Evolutionary conservation across 2,888 invertebrate genomes (phyloP).

Genomic region (Clitarchus hookeri): DNA sequence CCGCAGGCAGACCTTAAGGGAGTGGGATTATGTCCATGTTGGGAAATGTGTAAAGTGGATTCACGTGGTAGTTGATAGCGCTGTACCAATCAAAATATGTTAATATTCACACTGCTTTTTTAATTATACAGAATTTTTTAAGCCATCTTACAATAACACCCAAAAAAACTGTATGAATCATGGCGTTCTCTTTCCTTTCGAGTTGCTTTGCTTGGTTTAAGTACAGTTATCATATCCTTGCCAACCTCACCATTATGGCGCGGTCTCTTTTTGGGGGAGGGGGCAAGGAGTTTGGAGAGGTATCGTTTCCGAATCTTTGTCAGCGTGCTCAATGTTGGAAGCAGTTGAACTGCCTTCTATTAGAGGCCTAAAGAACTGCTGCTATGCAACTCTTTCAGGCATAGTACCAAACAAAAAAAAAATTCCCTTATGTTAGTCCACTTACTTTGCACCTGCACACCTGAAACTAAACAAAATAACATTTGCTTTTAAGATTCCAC

Average conservation of each 20-base stretch:
- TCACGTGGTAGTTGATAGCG: neutral
- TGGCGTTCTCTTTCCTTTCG: neutral
- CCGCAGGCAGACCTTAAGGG: too few species aligned
- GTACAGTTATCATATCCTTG: neutral
- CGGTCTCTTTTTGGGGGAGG: neutral
- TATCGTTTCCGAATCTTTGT: neutral
- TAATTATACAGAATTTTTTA: neutral
- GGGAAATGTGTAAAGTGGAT: neutral
- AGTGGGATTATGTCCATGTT: neutral
- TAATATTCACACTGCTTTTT: conserved; percentile 18
- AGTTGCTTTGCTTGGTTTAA: neutral
- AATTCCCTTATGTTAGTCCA: conserved; percentile 18
- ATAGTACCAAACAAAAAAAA: neutral
- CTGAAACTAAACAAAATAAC: conserved; percentile 21
- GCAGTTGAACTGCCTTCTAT: neutral
- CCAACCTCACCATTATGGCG: neutral
- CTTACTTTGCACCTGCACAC: conserved; percentile 22
- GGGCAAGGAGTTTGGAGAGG: neutral
- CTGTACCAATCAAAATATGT: neutral
- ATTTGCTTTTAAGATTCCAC: neutral
- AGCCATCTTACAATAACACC: too few species aligned
- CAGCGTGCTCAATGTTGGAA: conserved; percentile 21
- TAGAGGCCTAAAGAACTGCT: conserved; percentile 15
- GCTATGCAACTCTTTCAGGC: neutral
- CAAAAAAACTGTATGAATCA: conserved; percentile 7